A percentile compares a stretch with the other conserved stretches of the same genome.
phyloP scores from a whole-genome alignment of 2,888 invertebrate species.

The Coleophora flavipennella region DNA sequence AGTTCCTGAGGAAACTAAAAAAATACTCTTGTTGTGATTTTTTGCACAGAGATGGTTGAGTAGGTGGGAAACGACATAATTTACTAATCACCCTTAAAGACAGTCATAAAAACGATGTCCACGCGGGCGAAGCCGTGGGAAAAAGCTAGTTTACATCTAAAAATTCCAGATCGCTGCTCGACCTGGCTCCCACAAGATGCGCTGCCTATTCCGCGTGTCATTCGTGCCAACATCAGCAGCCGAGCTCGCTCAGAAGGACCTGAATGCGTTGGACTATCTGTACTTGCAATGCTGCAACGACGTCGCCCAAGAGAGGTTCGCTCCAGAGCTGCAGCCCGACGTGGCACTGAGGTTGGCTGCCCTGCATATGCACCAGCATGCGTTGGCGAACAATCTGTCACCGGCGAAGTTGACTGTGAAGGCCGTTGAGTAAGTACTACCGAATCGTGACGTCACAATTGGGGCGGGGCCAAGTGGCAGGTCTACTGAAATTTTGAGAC shows the following conservation, averaged over 20 bases:
- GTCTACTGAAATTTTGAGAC: too few species aligned
- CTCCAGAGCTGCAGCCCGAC: constrained; percentile 88
- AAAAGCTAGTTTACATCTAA: too few species aligned
- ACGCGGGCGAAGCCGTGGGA: too few species aligned
- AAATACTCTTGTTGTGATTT: too few species aligned
- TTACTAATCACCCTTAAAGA: too few species aligned
- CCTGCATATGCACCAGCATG: constrained; percentile 92
- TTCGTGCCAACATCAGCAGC: constrained; percentile 92
- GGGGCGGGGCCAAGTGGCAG: too few species aligned
- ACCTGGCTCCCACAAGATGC: constrained; percentile 91
- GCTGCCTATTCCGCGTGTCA: constrained; percentile 90
- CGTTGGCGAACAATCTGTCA: constrained; percentile 83
- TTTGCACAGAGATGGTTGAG: too few species aligned
- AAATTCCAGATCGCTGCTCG: constrained; percentile 85
- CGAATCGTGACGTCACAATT: too few species aligned
- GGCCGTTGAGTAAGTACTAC: constrained; percentile 85
- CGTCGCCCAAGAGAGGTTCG: constrained; percentile 91
- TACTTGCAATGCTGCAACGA: constrained; percentile 95
- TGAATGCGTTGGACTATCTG: constrained; percentile 90
- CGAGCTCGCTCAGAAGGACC: constrained; percentile 85
- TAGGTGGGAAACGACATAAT: too few species aligned
- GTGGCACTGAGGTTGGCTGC: constrained; percentile 89
- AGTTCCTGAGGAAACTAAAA: too few species aligned
- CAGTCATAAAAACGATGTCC: too few species aligned
- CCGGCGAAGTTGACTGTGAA: constrained; percentile 88